These are phyloP conservation scores for Laterallus jamaicensis DNA, from an alignment of 2,113 vertebrate genomes.

Conservation along the genomic window DNA sequence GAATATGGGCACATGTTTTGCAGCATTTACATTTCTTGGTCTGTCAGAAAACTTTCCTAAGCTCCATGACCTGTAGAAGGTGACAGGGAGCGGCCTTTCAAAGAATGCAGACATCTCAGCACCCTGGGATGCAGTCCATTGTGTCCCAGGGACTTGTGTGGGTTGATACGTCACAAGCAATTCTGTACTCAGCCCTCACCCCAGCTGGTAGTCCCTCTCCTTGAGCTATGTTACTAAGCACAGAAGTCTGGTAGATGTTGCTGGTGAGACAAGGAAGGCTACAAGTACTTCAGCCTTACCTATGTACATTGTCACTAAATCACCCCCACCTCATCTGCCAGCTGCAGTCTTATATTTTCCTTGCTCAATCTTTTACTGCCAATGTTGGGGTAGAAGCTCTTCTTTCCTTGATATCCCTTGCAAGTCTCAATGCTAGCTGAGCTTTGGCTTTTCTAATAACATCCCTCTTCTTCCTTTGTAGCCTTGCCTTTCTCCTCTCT, in stretches of 20 bases:
- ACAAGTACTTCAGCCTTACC: background rate
- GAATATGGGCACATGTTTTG: background rate
- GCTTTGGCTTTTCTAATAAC: background rate
- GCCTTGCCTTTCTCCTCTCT: background rate
- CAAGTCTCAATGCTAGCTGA: background rate
- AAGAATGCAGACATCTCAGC: background rate
- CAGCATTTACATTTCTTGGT: fast-evolving
- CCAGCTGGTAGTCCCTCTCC: background rate
- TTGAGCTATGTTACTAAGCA: background rate
- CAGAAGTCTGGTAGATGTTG: background rate
- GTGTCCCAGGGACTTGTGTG: background rate
- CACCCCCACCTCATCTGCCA: background rate
- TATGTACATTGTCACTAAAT: background rate
- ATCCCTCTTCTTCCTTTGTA: background rate
- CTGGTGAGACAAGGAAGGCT: background rate
- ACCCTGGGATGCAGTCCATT: background rate
- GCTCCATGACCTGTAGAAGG: background rate
- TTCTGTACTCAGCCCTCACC: background rate
- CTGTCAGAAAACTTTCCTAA: background rate
- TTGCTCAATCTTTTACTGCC: background rate
- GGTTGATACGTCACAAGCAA: background rate
- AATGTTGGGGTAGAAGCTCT: background rate
- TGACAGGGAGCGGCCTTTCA: background rate
- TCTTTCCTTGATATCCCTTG: background rate
- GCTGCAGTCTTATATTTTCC: background rate